Evolutionary conservation across 2,113 vertebrate genomes (phyloP), one percentile per base, ranked within the genome.

Genomic region (Prionailurus viverrinus): DNA sequence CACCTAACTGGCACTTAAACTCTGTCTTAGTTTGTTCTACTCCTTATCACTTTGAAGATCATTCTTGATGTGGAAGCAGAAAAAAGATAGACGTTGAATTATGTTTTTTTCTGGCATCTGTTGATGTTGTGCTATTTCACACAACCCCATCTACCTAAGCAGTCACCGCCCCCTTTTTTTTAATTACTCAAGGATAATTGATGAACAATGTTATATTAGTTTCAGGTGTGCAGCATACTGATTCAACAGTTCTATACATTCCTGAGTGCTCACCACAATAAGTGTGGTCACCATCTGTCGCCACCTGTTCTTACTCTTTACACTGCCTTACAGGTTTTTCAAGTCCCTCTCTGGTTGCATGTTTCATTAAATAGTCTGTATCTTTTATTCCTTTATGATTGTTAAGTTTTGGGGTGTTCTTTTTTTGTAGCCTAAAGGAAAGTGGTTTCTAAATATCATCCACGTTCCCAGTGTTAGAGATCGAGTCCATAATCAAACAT

Each of bases 381-480:
- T 73, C 53, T 36, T 68, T 93, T 69, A 33, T 61, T 93, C 10
- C 29, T 88, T 81, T 51, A 23, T 6, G 21, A 18, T 23, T 69
- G 18, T 10, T 89, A 53, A 36, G 14, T 73, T 91, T 79, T 63
- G 36, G 7, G 2, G 5, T 78, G 0, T 80, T 51, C 10, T 83
- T 53, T 68, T 86, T n/a, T 29, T 81, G 51, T 48, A 84, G 51
- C 23, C 39, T 53, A 61, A 91, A 93, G 48, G 6, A 94, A 94
- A 95, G 39, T 36, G 9, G 25, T 79, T 76, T 97, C n/a, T 84
- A 55, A 73, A 84, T 29, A 18, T 89, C 33, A 21, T 48, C 78
- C 78, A 13, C 58, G 73, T 95, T 76, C 65, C 53, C 16, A 51
- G 31, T 69, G 36, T 45, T 95, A 41, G 84, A 95, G 91, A 89